Evolutionary conservation across 2,797 vertebrate species (phyloP).

Genomic region (Propithecus perrieri): DNA sequence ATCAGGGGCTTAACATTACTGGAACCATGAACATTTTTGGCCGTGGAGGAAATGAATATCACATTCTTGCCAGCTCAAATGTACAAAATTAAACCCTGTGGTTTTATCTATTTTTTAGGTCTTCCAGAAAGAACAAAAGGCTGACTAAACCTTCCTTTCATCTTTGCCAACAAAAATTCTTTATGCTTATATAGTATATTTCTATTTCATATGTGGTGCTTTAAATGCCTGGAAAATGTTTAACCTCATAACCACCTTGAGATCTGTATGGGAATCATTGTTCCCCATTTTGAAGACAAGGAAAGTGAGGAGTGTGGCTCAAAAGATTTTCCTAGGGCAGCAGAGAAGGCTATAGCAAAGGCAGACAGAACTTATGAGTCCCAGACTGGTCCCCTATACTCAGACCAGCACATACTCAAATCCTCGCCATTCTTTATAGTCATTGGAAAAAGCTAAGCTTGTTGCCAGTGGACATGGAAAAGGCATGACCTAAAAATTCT

Average conservation of each 20-base stretch:
- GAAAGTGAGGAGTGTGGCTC: slow-evolving; percentile 16
- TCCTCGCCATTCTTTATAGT: slow-evolving; percentile 23
- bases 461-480: slow-evolving; percentile 29
- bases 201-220: slow-evolving; percentile 41
- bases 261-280: neutral
- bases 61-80: slow-evolving; percentile 52
- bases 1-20: slow-evolving; percentile 39
- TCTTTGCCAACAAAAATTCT: slow-evolving; percentile 61
- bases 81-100: slow-evolving; percentile 61
- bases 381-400: neutral
- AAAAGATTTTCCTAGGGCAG: slow-evolving; percentile 24
- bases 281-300: slow-evolving; percentile 49
- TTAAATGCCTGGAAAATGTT: slow-evolving; percentile 58
- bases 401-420: neutral
- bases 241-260: slow-evolving; percentile 40
- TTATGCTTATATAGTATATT: slow-evolving; percentile 33
- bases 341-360: slow-evolving; percentile 28
- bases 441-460: slow-evolving; percentile 14
- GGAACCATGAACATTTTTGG: slow-evolving; percentile 54
- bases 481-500: slow-evolving; percentile 19
- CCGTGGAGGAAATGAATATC: slow-evolving; percentile 54
- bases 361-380: neutral
- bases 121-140: slow-evolving; percentile 65
- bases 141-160: slow-evolving; percentile 58
- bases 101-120: slow-evolving; percentile 61